A percentile compares a stretch with the other conserved stretches of the same genome.
These are phyloP conservation scores for Syrista parreyssii DNA, from an alignment of 2,888 invertebrate genomes.

Conservation along the genomic window DNA sequence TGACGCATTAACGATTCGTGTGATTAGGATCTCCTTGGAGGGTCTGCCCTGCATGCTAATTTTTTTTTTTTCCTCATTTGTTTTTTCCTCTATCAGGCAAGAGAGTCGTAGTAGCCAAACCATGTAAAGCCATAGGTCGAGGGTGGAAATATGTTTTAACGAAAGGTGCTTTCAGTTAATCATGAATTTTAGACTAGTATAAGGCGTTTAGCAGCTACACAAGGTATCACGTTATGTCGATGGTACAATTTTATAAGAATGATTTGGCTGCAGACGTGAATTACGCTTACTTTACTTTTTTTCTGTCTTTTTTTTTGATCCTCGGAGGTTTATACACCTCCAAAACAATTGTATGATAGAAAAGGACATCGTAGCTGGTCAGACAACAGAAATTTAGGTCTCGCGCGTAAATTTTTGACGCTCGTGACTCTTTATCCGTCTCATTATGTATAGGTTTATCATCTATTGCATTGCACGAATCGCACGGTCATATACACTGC, in stretches of 20 bases:
- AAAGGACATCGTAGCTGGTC: neutral
- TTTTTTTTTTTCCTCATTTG: neutral
- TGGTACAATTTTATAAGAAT: slow-evolving; percentile 3
- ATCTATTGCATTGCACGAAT: neutral
- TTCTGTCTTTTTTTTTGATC: neutral
- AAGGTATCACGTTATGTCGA: neutral
- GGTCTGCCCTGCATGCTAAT: neutral
- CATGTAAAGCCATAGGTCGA: no score
- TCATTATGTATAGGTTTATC: neutral
- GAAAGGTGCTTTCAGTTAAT: slow-evolving; percentile 56
- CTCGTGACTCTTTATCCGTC: neutral
- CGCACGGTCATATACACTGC: neutral
- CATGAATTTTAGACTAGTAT: slow-evolving; percentile 50
- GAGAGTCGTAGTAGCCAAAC: neutral
- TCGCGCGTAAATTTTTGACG: neutral
- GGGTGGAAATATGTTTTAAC: neutral
- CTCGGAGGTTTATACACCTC: neutral
- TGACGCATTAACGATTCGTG: neutral
- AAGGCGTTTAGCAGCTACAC: slow-evolving; percentile 36
- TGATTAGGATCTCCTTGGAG: neutral
- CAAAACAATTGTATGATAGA: neutral
- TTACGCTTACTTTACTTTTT: slow-evolving; percentile 52
- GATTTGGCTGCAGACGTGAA: slow-evolving; percentile 36
- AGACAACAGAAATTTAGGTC: neutral
- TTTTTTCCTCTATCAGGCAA: neutral